Percentiles rank a stretch among this genome's conserved stretches.
Evolutionary conservation across 2,888 invertebrate species (phyloP).

Genomic region (Melitaea athalia): DNA sequence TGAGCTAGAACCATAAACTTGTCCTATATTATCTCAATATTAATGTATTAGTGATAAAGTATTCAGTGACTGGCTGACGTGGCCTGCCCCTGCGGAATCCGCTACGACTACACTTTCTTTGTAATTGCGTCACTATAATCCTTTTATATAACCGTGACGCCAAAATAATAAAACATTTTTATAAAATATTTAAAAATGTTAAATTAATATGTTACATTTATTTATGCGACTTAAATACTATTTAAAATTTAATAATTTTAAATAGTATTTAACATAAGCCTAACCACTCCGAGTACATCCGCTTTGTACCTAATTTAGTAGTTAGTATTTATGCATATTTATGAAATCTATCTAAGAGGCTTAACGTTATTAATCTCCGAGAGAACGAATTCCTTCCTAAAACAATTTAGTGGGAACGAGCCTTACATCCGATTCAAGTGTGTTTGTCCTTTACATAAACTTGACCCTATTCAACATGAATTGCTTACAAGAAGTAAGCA

Average conservation of each 20-base stretch:
- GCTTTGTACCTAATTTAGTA: neutral
- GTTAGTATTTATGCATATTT: conserved; percentile 14
- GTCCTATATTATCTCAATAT: too few relatives aligned
- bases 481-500: neutral
- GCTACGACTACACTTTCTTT: too few relatives aligned
- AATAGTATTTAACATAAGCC: neutral
- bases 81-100: too few relatives aligned
- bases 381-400: conserved; percentile 38
- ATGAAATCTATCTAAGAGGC: conserved; percentile 26
- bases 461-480: conserved; percentile 34
- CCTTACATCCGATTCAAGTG: conserved; percentile 34
- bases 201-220: neutral
- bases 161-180: too few relatives aligned
- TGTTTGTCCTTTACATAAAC: conserved; percentile 40
- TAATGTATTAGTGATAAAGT: too few relatives aligned
- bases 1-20: too few relatives aligned
- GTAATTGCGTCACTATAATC: too few relatives aligned
- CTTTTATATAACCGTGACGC: too few relatives aligned
- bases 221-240: neutral
- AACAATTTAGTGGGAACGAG: conserved; percentile 37
- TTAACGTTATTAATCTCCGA: conserved; percentile 38
- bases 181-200: too few relatives aligned
- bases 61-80: too few relatives aligned
- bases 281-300: too few relatives aligned
- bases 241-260: neutral